phyloP scores from a whole-genome alignment of 2,888 invertebrate genomes.

The Melinopterus prodromus region DNA sequence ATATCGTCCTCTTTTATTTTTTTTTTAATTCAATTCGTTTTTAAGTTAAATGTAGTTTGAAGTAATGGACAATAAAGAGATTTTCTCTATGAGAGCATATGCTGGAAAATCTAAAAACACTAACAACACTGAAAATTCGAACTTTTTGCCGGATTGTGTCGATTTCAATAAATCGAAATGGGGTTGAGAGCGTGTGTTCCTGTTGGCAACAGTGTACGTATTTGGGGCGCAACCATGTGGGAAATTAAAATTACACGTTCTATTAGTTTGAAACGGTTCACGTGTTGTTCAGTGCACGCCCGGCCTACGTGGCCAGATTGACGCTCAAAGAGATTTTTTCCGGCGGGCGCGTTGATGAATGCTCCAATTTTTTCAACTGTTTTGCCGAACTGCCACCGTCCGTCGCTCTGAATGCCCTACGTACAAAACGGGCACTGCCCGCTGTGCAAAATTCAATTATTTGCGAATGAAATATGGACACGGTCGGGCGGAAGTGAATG shows the following conservation, averaged over 20 bases:
- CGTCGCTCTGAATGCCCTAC: background rate
- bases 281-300: background rate
- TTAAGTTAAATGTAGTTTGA: no score
- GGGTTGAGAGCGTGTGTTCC: background rate
- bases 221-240: background rate
- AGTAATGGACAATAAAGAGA: no score
- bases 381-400: background rate
- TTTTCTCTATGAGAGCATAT: no score
- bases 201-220: slow-evolving; percentile 4
- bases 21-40: no score
- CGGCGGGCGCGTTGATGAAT: background rate
- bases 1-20: no score
- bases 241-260: slow-evolving; percentile 4
- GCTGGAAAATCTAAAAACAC: no score
- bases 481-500: background rate
- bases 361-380: background rate
- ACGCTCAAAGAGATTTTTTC: background rate
- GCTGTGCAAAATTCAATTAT: background rate
- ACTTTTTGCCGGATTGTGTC: background rate
- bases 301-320: background rate
- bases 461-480: background rate
- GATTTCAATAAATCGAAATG: background rate
- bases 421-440: background rate
- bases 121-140: background rate
- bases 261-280: background rate